phyloP scores from a whole-genome alignment of 1,140 invertebrate species.

The Marisa cornuarietis region DNA sequence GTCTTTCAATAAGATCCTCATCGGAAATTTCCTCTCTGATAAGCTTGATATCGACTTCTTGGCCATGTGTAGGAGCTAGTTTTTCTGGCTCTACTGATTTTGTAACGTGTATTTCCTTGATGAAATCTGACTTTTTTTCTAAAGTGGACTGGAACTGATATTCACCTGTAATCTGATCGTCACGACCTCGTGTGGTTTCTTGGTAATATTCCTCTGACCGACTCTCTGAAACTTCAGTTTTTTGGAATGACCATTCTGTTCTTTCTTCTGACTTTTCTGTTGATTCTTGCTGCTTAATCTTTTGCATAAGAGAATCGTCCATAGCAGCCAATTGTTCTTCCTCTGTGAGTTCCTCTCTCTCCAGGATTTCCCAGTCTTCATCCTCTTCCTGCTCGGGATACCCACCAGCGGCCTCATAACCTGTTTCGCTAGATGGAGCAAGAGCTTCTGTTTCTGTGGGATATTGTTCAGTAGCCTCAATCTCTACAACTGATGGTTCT shows the following conservation, averaged over 20 bases:
- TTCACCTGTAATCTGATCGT: conserved; percentile 4
- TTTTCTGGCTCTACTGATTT: not conserved
- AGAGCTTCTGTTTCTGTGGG: not conserved
- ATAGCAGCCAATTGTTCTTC: conserved; percentile 27
- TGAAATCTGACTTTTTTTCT: no score
- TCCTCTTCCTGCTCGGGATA: conserved; percentile 46
- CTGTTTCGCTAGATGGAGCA: not conserved
- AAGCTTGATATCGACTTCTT: not conserved
- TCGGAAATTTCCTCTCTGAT: conserved; percentile 10
- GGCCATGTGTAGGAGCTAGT: no score
- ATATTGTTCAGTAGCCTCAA: conserved; percentile 43
- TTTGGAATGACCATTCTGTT: not conserved
- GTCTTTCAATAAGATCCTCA: conserved; percentile 18
- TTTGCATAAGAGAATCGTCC: conserved; percentile 23
- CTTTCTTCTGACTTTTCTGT: not conserved
- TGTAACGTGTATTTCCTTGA: no score
- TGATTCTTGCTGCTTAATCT: not conserved
- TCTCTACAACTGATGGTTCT: conserved; percentile 30
- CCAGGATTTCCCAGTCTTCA: conserved; percentile 60
- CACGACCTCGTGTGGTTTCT: not conserved
- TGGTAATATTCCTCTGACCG: not conserved
- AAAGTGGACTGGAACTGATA: no score
- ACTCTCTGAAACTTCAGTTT: conserved; percentile 2
- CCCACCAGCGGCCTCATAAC: not conserved
- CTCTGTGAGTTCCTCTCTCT: conserved; percentile 41